Evolutionary conservation across 2,797 vertebrate genomes (phyloP).

Genomic region (Rhinatrema bivittatum): DNA sequence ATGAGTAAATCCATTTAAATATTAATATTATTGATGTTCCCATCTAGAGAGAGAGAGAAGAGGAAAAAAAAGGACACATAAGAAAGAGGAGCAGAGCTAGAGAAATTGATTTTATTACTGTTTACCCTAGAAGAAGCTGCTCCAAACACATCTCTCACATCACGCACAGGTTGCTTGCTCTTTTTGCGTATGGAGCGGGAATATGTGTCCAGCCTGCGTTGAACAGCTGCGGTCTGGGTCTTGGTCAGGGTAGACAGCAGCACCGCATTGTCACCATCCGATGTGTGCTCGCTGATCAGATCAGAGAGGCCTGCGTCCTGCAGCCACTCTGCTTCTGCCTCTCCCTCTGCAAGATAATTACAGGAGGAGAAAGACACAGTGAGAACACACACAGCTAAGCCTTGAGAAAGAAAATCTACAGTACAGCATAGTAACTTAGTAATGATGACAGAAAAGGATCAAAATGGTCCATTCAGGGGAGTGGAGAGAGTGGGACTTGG

Average conservation of each 20-base stretch:
- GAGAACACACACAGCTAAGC: not conserved
- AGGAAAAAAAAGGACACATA: too few species aligned
- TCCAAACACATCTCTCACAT: slow-evolving; percentile 75
- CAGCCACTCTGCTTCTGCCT: slow-evolving; percentile 80
- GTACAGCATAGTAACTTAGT: slow-evolving; percentile 7
- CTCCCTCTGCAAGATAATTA: slow-evolving; percentile 63
- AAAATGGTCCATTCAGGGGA: too few species aligned
- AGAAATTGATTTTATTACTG: too few species aligned
- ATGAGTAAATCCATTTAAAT: too few species aligned
- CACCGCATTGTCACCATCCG: slow-evolving; percentile 54
- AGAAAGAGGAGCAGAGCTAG: too few species aligned
- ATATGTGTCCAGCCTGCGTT: slow-evolving; percentile 72
- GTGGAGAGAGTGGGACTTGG: too few species aligned
- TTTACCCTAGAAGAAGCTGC: slow-evolving; percentile 6
- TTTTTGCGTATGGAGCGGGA: slow-evolving; percentile 66
- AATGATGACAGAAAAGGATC: too few species aligned
- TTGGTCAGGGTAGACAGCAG: slow-evolving; percentile 79
- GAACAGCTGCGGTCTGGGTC: slow-evolving; percentile 75
- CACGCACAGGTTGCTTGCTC: slow-evolving; percentile 65
- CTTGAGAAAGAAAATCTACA: not conserved
- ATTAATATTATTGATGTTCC: too few species aligned
- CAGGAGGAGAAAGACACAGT: not conserved
- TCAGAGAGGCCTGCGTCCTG: slow-evolving; percentile 72
- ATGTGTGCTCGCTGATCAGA: slow-evolving; percentile 52
- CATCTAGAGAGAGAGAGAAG: too few species aligned